A percentile compares a stretch with the other conserved stretches of the same genome.
These are phyloP conservation scores for Ophion ellenae DNA, from an alignment of 2,888 invertebrate species.

Conservation along the genomic window DNA sequence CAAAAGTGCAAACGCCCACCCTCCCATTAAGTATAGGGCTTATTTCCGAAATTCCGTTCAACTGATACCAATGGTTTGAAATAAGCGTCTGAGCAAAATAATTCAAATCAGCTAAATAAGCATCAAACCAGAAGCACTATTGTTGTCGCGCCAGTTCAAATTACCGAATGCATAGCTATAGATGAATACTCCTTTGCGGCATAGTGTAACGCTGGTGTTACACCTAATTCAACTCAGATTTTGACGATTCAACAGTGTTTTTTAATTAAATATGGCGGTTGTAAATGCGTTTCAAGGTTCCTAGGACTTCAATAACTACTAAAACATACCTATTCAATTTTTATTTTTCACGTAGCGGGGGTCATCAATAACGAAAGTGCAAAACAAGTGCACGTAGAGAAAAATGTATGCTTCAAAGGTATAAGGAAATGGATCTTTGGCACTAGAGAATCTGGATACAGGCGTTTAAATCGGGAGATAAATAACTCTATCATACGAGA, in stretches of 20 bases:
- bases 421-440: slow-evolving; percentile 66
- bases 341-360: no score
- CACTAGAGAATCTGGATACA: slow-evolving; percentile 7
- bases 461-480: background rate
- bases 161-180: slow-evolving; percentile 58
- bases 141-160: slow-evolving; percentile 65
- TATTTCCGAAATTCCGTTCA: slow-evolving; percentile 33
- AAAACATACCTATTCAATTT: no score
- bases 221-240: no score
- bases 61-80: slow-evolving; percentile 51
- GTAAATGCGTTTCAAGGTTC: no score
- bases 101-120: background rate
- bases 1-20: no score
- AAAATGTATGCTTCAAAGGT: no score
- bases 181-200: slow-evolving; percentile 34
- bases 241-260: no score
- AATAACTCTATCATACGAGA: slow-evolving; percentile 66
- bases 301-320: no score
- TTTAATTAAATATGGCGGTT: no score
- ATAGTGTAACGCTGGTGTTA: no score
- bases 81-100: slow-evolving; percentile 30
- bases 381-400: no score
- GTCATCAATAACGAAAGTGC: no score
- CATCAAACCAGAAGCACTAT: slow-evolving; percentile 68
- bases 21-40: background rate